Conservation (phyloP, 2,888 invertebrate species). For the Geophilus truncorum region DNA sequence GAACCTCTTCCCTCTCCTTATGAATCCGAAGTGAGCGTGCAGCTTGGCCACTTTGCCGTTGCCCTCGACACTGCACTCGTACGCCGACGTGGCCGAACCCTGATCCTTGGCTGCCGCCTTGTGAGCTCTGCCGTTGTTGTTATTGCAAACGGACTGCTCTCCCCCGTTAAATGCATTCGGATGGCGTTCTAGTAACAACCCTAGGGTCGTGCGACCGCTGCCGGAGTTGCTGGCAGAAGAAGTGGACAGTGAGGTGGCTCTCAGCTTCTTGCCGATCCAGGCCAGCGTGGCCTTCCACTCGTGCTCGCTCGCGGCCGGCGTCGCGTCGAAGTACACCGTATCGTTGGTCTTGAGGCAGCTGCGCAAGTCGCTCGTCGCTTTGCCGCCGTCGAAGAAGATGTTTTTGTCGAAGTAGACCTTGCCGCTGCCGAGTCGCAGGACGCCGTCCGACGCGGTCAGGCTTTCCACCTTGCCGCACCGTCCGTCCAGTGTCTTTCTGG, state of each 20-base stretch:
- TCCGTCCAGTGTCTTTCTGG: neutral
- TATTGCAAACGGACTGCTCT: neutral
- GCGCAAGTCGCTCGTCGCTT: neutral
- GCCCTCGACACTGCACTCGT: neutral
- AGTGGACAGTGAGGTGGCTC: neutral
- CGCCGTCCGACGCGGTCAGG: neutral
- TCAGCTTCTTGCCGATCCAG: slow-evolving; percentile 30
- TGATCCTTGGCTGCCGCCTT: neutral
- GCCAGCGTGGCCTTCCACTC: slow-evolving; percentile 31
- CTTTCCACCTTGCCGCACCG: slow-evolving; percentile 29
- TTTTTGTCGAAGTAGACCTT: slow-evolving; percentile 28
- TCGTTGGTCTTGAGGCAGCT: slow-evolving; percentile 21
- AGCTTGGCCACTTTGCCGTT: slow-evolving; percentile 24
- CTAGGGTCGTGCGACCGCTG: neutral
- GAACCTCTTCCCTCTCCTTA: slow-evolving; percentile 20
- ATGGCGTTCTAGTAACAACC: neutral
- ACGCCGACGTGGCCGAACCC: neutral
- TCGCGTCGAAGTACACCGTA: slow-evolving; percentile 29
- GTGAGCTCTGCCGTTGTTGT: neutral
- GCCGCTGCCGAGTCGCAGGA: slow-evolving; percentile 28
- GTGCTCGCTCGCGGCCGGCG: neutral
- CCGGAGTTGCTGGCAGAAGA: neutral
- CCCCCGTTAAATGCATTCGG: neutral
- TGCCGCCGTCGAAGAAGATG: slow-evolving; percentile 25
- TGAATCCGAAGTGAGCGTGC: slow-evolving; percentile 28